A percentile compares a stretch with the other conserved stretches of the same genome.
Conservation (phyloP, 30 jellyfish, hydroid and myxozoan genomes). For the Catostylus mosaicus region DNA sequence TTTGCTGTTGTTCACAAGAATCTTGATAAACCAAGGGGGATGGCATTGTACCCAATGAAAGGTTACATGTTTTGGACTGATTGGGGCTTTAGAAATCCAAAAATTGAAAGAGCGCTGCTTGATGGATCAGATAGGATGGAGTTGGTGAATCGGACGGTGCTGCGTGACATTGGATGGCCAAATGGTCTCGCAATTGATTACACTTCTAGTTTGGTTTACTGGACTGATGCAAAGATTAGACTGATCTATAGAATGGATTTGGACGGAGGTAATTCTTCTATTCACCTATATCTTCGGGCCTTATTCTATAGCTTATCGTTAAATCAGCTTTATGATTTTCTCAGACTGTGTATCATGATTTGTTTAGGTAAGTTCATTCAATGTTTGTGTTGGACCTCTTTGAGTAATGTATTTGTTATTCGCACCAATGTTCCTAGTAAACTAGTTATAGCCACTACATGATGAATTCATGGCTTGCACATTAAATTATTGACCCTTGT, state of each 20-base stretch:
- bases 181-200: conserved; percentile 90
- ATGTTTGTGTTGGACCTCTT: too few species aligned
- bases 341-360: too few species aligned
- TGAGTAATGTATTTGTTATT: too few species aligned
- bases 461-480: too few species aligned
- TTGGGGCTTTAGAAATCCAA: conserved; percentile 80
- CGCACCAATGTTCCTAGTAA: too few species aligned
- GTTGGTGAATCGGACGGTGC: conserved; percentile 64
- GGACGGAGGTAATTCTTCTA: conserved; percentile 81
- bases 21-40: conserved; percentile 86
- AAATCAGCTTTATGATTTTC: too few species aligned
- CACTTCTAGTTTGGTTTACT: conserved; percentile 61
- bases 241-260: conserved; percentile 73
- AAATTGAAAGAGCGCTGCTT: conserved; percentile 85
- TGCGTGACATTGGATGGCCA: conserved; percentile 79
- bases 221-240: conserved; percentile 93
- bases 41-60: conserved; percentile 88
- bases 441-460: too few species aligned
- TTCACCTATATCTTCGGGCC: background rate
- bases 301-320: too few species aligned
- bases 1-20: conserved; percentile 67
- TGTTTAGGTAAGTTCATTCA: too few species aligned
- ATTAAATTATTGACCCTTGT: too few species aligned
- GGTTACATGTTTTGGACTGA: conserved; percentile 96
- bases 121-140: conserved; percentile 82